Conservation (phyloP, 2,797 vertebrate genomes). For the Dendrocincla tyrannina region DNA sequence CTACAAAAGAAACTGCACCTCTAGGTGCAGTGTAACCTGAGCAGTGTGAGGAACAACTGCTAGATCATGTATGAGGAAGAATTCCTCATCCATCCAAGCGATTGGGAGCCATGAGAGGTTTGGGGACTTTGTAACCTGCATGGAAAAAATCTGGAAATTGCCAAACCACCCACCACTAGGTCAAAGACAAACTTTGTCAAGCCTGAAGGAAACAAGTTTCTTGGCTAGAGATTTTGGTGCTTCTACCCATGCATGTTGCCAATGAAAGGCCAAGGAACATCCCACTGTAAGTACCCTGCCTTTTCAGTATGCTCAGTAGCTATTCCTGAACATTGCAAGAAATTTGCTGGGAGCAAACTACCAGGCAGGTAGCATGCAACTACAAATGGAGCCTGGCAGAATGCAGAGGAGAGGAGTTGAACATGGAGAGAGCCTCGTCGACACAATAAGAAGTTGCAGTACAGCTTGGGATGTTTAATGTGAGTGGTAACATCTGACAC, state of each 20-base stretch:
- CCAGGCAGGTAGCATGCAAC: background rate
- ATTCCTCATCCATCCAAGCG: background rate
- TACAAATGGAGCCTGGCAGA: background rate
- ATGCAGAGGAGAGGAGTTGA: background rate
- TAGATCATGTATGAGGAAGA: background rate
- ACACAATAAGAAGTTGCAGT: background rate
- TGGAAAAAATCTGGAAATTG: background rate
- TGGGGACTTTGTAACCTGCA: background rate
- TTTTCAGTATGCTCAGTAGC: background rate
- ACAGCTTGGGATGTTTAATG: background rate
- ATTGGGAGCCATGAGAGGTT: background rate
- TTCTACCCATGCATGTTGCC: background rate
- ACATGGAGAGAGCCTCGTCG: background rate
- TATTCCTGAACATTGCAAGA: background rate
- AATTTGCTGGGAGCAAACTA: background rate
- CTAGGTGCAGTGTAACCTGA: background rate
- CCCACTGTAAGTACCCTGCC: background rate
- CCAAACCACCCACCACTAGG: background rate
- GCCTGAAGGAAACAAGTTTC: background rate
- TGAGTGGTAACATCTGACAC: background rate
- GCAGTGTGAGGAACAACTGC: background rate
- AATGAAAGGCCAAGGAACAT: background rate
- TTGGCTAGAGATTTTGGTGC: background rate
- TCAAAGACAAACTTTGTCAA: background rate
- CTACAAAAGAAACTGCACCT: background rate